Conservation (phyloP, 2,797 vertebrate species). For the Acropternis orthonyx region DNA sequence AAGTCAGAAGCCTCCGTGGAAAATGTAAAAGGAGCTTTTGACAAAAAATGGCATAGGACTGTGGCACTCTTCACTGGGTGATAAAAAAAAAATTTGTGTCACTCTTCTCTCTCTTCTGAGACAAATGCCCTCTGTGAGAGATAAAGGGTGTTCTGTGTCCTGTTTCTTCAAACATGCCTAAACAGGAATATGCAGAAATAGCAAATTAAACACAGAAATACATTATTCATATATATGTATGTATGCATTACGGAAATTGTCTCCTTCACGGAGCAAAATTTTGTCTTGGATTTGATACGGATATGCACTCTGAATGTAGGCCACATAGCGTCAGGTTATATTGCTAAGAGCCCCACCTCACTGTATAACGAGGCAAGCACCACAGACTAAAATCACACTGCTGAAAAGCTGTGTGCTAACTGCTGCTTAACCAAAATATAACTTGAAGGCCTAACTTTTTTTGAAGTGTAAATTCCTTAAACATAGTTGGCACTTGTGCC, state of each 20-base stretch:
- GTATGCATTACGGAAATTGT: background rate
- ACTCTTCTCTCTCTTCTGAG: background rate
- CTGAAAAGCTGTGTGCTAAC: background rate
- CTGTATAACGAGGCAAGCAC: background rate
- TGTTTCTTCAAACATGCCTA: background rate
- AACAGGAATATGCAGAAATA: background rate
- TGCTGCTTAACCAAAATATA: background rate
- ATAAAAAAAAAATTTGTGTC: background rate
- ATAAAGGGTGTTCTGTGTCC: background rate
- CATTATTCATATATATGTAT: background rate
- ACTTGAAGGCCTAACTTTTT: background rate
- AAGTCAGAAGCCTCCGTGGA: background rate
- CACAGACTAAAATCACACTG: background rate
- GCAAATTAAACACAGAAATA: background rate
- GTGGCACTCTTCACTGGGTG: rapidly evolving
- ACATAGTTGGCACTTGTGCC: background rate
- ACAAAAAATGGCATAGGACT: background rate
- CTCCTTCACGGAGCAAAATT: background rate
- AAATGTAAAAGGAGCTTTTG: background rate
- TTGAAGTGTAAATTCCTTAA: background rate
- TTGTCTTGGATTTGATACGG: slow-evolving; percentile 12
- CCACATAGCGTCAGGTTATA: background rate
- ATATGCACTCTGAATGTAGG: background rate
- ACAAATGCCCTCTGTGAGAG: background rate
- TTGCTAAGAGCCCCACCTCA: background rate